These are phyloP conservation scores for Eutrigla gurnardus DNA, from an alignment of 2,797 vertebrate species.

Conservation along the genomic window DNA sequence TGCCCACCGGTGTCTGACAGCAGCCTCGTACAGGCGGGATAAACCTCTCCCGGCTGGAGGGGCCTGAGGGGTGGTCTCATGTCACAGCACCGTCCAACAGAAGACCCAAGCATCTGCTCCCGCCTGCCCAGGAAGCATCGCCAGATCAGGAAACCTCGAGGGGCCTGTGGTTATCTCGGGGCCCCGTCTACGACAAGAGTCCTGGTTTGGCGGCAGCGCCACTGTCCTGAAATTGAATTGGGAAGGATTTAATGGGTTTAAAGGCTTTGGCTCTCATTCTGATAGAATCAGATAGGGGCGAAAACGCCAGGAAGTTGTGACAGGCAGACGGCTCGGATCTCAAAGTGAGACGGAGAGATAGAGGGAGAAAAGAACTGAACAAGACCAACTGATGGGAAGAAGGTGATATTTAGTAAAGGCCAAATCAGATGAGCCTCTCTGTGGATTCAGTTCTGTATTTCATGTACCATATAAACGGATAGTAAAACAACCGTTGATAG, in stretches of 20 bases:
- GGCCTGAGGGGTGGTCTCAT: constrained; percentile 42
- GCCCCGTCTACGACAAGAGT: constrained; percentile 52
- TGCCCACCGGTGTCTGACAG: constrained; percentile 28
- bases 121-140: constrained; percentile 43
- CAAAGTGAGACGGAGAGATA: constrained; percentile 10
- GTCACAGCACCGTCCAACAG: constrained; percentile 41
- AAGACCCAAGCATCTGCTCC: constrained; percentile 67
- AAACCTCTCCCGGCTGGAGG: constrained; percentile 37
- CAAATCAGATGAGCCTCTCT: constrained; percentile 40
- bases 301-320: constrained; percentile 56
- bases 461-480: neutral
- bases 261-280: constrained; percentile 63
- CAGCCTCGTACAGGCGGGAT: constrained; percentile 13
- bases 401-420: constrained; percentile 20
- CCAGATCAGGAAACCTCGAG: constrained; percentile 68
- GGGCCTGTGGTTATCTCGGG: constrained; percentile 70
- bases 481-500: constrained; percentile 23
- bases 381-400: constrained; percentile 9
- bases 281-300: constrained; percentile 69
- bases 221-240: constrained; percentile 71
- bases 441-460: constrained; percentile 31
- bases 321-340: constrained; percentile 34
- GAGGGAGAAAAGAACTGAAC: constrained; percentile 5
- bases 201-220: constrained; percentile 54
- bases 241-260: constrained; percentile 70